Evolutionary conservation across 2,888 invertebrate genomes (phyloP), one percentile per base, ranked within the genome.

Genomic region (Chymomyza caudatula): DNA sequence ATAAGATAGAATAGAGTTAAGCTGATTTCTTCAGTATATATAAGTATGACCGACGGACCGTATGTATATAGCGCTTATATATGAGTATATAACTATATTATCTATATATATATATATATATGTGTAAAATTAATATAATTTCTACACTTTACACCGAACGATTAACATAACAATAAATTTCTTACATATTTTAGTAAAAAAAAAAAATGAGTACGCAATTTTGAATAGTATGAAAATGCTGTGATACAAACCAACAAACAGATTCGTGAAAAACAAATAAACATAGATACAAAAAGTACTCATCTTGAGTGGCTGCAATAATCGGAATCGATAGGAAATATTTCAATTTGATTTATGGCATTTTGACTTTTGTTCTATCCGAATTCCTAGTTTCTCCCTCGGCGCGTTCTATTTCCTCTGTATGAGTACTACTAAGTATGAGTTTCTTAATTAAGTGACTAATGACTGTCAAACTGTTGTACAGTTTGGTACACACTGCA

Each of bases 81-180:
- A 52, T 23, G 44, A 25, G 56, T 73, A 61, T 76, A 71, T 72
- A 80, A 80, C 73, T 69, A 78, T 58, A 29, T 20, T 23, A 55
- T 66, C 67, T 51, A 65, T 55, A 65, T 47, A 66, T 47, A 69
- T 37, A 65, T 43, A 64, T 52, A 56, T 66, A 64, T 51, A 44
- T 29, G 44, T 44, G 44, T 44, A 44, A 44, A 44, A 15, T 13
- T 44, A 13, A 68, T 68, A 68, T 20, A 44, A 42, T 44, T 57
- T 44, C 23, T 74, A 80, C 72, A 81, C 80, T 80, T 85, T 72
- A 85, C 67, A 85, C 71, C 59, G 59, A 59, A 37, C 49, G 49
- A 49, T 51, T 59, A 58, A 29, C 11, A 19, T n/a, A 25, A 37
- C 29, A 61, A 64, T 69, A 78, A 76, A 82, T 72, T 71, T 77